Evolutionary conservation across 2,797 vertebrate species (phyloP).

Genomic region (Takifugu ocellatus): DNA sequence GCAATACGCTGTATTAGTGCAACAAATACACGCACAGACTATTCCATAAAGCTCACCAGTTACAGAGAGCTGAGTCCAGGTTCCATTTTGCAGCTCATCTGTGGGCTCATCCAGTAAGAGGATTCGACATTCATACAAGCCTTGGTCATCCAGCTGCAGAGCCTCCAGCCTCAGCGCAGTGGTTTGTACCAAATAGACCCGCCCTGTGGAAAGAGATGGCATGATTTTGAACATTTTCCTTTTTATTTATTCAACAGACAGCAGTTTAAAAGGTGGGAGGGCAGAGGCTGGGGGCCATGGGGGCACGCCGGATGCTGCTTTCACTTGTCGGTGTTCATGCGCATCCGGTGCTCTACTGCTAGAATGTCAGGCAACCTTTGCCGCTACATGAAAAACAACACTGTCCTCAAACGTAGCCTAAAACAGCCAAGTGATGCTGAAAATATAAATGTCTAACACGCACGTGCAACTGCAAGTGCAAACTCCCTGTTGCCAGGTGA

Average conservation of each 20-base stretch:
- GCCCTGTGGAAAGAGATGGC: conserved; percentile 70
- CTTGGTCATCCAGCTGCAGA: conserved; percentile 84
- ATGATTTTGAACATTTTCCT: too few species aligned
- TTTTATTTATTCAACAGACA: background rate
- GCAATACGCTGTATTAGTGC: too few species aligned
- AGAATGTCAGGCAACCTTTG: conserved; percentile 10
- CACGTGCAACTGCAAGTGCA: conserved; percentile 12
- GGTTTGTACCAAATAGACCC: conserved; percentile 79
- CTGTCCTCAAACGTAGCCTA: conserved; percentile 23
- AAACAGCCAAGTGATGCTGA: conserved; percentile 5
- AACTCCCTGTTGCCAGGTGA: conserved; percentile 75
- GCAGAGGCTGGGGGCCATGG: background rate
- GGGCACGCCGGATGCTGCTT: conserved; percentile 22
- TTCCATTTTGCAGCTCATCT: conserved; percentile 83
- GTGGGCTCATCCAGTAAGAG: conserved; percentile 82
- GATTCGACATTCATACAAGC: conserved; percentile 88
- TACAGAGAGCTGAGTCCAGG: conserved; percentile 87
- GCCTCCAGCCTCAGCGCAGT: conserved; percentile 79
- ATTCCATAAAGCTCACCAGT: conserved; percentile 72
- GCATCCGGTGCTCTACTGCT: conserved; percentile 9
- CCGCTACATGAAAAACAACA: conserved; percentile 13
- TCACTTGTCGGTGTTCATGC: conserved; percentile 24
- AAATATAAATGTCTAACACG: conserved; percentile 10
- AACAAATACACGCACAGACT: too few species aligned
- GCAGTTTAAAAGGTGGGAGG: conserved; percentile 12